These are phyloP conservation scores for Dissostichus mawsoni DNA, from an alignment of 2,113 vertebrate genomes.

Conservation along the genomic window DNA sequence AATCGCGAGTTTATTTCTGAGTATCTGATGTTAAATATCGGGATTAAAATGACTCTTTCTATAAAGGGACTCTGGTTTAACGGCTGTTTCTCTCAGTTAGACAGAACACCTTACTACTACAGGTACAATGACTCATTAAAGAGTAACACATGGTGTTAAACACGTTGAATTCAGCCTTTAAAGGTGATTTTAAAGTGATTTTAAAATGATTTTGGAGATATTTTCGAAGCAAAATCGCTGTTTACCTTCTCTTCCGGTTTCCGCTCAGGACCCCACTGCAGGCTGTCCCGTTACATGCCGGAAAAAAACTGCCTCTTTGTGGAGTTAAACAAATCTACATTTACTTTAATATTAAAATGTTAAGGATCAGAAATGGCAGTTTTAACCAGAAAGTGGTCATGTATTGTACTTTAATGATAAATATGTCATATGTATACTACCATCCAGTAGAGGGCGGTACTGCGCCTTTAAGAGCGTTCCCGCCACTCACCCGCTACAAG, in stretches of 20 bases:
- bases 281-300: conserved; percentile 28
- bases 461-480: too few species aligned
- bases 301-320: not conserved
- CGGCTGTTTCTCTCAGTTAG: too few species aligned
- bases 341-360: too few species aligned
- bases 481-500: too few species aligned
- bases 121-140: accelerated
- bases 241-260: conserved; percentile 68
- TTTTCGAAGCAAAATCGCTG: accelerated
- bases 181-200: not conserved
- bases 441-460: too few species aligned
- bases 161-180: accelerated
- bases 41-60: not conserved
- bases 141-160: not conserved
- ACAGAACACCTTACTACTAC: accelerated
- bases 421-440: too few species aligned
- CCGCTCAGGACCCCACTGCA: conserved; percentile 27
- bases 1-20: too few species aligned
- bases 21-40: not conserved
- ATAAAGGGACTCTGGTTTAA: not conserved
- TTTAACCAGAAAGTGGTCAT: too few species aligned
- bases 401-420: too few species aligned
- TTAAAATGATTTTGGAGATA: accelerated
- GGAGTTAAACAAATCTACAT: too few species aligned
- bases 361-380: too few species aligned